Percentiles rank a stretch among this genome's conserved stretches.
Evolutionary conservation across 1,140 invertebrate species (phyloP).

Genomic region (Asobara japonica): DNA sequence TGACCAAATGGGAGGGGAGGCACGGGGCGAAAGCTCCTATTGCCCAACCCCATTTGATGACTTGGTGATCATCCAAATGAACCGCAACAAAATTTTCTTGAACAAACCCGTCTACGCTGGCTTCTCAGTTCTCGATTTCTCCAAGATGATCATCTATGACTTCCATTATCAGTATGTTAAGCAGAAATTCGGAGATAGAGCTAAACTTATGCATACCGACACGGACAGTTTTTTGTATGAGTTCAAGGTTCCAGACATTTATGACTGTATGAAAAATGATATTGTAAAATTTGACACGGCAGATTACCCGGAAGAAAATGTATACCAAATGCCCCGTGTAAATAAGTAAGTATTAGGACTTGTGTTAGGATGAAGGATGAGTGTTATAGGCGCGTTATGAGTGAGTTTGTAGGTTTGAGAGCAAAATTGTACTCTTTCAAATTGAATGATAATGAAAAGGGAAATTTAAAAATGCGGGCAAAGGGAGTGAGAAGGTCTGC

Average conservation of each 20-base stretch:
- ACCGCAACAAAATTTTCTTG: neutral
- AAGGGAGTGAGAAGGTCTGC: too few relatives aligned
- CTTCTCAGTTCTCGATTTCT: neutral
- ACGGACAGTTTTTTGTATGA: neutral
- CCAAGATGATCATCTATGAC: neutral
- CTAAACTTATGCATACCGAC: neutral
- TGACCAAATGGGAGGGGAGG: neutral
- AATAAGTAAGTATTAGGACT: neutral
- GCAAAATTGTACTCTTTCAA: too few relatives aligned
- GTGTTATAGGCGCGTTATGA: too few relatives aligned
- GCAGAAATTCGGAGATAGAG: neutral
- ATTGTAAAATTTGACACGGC: too few relatives aligned
- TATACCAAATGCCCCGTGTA: too few relatives aligned
- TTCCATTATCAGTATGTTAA: neutral
- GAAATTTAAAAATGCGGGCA: too few relatives aligned
- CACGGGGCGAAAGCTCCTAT: neutral
- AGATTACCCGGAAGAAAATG: too few relatives aligned
- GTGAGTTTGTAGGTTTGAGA: too few relatives aligned
- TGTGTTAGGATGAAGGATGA: conserved; percentile 2
- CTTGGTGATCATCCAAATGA: neutral
- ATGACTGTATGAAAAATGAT: too few relatives aligned
- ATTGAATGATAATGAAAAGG: too few relatives aligned
- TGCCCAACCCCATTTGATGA: neutral
- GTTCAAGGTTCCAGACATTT: neutral
- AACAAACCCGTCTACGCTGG: neutral